Evolutionary conservation across 92 coral and sea anemone species (phyloP).

Genomic region (Bergia sp.): DNA sequence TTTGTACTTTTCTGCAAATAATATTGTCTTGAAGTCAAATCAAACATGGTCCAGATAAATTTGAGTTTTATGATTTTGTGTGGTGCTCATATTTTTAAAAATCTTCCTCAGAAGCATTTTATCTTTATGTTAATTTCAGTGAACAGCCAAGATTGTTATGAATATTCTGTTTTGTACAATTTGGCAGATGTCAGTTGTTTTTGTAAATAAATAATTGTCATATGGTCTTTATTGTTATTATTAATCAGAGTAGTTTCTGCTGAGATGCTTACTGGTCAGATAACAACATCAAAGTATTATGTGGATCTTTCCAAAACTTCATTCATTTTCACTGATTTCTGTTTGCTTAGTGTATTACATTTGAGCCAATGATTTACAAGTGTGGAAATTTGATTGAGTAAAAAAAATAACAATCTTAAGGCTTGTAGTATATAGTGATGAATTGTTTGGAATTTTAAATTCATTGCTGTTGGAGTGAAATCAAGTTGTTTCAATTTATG

Average conservation of each 20-base stretch:
- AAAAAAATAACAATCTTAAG: background rate
- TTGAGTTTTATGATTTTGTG: background rate
- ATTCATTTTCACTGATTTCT: no score
- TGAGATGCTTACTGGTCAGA: background rate
- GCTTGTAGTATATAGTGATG: background rate
- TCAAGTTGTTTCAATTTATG: no score
- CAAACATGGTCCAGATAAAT: background rate
- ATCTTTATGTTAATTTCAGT: background rate
- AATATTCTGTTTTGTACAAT: background rate
- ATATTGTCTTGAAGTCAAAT: background rate
- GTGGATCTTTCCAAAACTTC: background rate
- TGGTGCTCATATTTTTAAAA: background rate
- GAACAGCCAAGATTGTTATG: background rate
- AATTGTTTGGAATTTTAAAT: no score
- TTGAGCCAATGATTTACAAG: background rate
- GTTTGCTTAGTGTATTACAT: background rate
- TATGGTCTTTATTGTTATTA: background rate
- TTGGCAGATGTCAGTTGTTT: constrained; percentile 6
- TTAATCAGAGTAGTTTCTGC: no score
- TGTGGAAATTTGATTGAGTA: background rate
- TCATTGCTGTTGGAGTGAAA: background rate
- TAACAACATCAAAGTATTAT: background rate
- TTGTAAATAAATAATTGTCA: constrained; percentile 1
- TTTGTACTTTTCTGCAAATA: background rate
- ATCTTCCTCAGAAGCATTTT: background rate